phyloP scores from a whole-genome alignment of 2,113 vertebrate genomes.

The Grammomys dolichurus region DNA sequence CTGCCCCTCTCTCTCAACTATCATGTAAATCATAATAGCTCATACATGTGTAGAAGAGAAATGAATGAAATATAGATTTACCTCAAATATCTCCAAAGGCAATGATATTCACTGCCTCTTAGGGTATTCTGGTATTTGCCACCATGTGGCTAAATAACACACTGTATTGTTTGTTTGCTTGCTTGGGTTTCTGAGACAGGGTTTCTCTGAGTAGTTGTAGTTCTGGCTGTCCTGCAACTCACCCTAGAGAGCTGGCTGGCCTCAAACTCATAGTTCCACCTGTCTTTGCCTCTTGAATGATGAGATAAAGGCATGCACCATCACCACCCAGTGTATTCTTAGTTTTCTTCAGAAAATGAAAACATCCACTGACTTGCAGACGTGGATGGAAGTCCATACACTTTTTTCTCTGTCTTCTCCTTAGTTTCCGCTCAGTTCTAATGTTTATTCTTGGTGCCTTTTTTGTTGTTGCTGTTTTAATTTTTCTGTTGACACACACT shows the following conservation, averaged over 20 bases:
- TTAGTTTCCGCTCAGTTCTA: not conserved
- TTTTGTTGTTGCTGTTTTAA: constrained; percentile 4
- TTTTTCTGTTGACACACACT: not conserved
- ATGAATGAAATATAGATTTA: constrained; percentile 1
- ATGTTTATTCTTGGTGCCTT: not conserved
- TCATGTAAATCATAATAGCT: not conserved
- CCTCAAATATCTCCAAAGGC: constrained; percentile 13
- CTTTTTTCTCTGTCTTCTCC: not conserved
- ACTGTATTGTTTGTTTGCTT: not conserved
- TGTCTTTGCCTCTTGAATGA: not conserved
- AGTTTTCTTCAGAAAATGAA: constrained; percentile 1
- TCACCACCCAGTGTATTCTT: not conserved
- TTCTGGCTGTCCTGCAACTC: not conserved
- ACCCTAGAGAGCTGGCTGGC: not conserved
- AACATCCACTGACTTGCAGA: not conserved
- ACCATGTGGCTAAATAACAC: not conserved
- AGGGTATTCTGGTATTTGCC: constrained; percentile 15
- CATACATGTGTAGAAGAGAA: constrained; percentile 23
- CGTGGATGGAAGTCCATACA: not conserved
- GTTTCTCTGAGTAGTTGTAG: not conserved
- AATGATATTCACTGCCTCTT: constrained; percentile 31
- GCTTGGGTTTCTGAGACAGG: not conserved
- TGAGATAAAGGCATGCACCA: not conserved
- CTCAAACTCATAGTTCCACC: not conserved
- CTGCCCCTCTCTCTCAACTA: too few species aligned